phyloP scores from a whole-genome alignment of 2,113 vertebrate genomes.

The Antidorcas marsupialis region DNA sequence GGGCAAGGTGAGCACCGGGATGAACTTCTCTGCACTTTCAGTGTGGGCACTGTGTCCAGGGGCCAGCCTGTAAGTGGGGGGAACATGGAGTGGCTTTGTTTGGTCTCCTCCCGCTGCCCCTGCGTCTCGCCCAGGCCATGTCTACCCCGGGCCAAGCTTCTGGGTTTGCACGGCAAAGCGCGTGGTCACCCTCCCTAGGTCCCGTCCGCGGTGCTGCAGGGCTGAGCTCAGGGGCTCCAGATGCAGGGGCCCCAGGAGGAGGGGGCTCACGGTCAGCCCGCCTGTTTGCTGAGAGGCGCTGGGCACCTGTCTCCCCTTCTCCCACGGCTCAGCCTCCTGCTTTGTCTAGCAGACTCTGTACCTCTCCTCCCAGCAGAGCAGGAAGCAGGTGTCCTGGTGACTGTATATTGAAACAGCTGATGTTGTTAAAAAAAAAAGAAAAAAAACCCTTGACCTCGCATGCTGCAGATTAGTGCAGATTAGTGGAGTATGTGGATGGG shows the following conservation, averaged over 20 bases:
- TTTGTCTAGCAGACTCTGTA: no score
- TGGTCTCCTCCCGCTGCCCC: not conserved
- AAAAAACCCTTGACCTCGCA: not conserved
- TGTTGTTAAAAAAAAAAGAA: not conserved
- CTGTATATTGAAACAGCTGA: no score
- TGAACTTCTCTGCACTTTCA: not conserved
- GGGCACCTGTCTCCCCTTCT: not conserved
- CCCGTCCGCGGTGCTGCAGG: no score
- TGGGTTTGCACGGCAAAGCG: accelerated
- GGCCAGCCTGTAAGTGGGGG: accelerated
- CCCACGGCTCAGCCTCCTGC: not conserved
- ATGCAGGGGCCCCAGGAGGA: not conserved
- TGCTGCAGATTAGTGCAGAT: not conserved
- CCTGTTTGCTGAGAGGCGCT: accelerated
- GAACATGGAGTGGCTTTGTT: accelerated
- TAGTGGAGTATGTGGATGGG: accelerated
- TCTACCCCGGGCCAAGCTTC: accelerated
- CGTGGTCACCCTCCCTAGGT: accelerated
- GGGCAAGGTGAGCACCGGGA: no score
- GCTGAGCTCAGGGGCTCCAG: accelerated
- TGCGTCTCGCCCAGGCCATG: accelerated
- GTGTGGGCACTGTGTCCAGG: accelerated
- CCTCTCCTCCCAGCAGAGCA: not conserved
- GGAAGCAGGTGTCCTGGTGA: not conserved
- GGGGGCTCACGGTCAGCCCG: accelerated